These are phyloP conservation scores for Beris morrisii DNA, from an alignment of 2,888 invertebrate species.

Conservation along the genomic window DNA sequence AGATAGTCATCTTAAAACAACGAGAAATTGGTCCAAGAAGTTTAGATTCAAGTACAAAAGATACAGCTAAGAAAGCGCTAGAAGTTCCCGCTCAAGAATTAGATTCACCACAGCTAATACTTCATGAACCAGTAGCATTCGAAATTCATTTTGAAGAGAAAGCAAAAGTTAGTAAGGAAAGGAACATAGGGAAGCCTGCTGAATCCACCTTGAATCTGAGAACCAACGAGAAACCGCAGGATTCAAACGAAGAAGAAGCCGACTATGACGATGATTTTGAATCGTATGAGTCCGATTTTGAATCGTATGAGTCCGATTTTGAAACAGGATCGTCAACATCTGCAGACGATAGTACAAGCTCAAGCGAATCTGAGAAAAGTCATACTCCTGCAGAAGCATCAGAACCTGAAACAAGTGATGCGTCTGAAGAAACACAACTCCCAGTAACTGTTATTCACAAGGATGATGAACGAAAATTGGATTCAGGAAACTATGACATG, in stretches of 20 bases:
- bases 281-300: constrained; percentile 63
- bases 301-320: constrained; percentile 63
- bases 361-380: not conserved
- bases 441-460: constrained; percentile 52
- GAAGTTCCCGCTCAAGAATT: too few species aligned
- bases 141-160: constrained; percentile 48
- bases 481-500: constrained; percentile 64
- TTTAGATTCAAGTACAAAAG: constrained; percentile 16
- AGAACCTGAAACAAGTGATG: constrained; percentile 34
- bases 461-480: constrained; percentile 61
- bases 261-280: constrained; percentile 62
- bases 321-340: constrained; percentile 51
- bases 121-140: constrained; percentile 50
- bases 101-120: not conserved
- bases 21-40: constrained; percentile 42
- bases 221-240: constrained; percentile 10
- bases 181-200: not conserved
- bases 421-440: constrained; percentile 50
- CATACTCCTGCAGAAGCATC: not conserved
- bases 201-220: not conserved
- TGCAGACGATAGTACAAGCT: not conserved
- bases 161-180: not conserved
- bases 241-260: constrained; percentile 8
- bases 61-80: too few species aligned
- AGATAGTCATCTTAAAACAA: constrained; percentile 47